Evolutionary conservation across 1,140 invertebrate genomes (phyloP).

Genomic region (Anoplophora glabripennis): DNA sequence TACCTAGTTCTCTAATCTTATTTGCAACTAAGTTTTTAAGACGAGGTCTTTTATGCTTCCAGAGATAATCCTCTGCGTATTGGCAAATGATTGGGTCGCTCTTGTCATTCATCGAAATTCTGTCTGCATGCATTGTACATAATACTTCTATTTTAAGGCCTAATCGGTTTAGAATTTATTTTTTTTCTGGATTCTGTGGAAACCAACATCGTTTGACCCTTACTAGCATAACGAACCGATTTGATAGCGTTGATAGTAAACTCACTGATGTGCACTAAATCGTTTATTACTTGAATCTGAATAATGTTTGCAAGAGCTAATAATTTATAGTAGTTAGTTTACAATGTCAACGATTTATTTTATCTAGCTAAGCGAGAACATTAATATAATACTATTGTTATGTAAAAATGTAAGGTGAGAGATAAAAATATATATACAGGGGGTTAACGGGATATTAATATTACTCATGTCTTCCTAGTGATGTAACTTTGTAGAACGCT

Average conservation of each 20-base stretch:
- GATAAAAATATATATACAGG: conserved; percentile 2
- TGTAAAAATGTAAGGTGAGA: too few relatives aligned
- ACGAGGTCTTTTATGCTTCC: conserved; percentile 10
- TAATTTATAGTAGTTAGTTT: too few relatives aligned
- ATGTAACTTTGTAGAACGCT: conserved; percentile 6
- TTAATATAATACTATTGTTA: too few relatives aligned
- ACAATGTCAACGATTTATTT: too few relatives aligned
- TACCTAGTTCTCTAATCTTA: conserved; percentile 14
- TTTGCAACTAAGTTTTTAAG: conserved; percentile 11
- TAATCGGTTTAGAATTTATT: conserved; percentile 14
- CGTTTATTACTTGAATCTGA: too few relatives aligned
- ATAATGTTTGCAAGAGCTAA: too few relatives aligned
- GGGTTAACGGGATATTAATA: background rate
- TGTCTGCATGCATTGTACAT: conserved; percentile 15
- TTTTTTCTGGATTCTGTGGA: conserved; percentile 13
- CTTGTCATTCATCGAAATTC: conserved; percentile 11
- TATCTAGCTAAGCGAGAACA: too few relatives aligned
- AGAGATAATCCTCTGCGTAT: conserved; percentile 6
- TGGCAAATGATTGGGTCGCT: conserved; percentile 6
- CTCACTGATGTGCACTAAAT: too few relatives aligned
- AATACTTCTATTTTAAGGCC: conserved; percentile 20
- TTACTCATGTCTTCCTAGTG: conserved; percentile 5
- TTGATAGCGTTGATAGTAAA: too few relatives aligned
- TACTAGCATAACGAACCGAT: too few relatives aligned
- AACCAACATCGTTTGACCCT: conserved; percentile 18